Base-by-base conservation (phyloP, 2,113 vertebrate genomes). In the Datnioides undecimradiatus region DNA sequence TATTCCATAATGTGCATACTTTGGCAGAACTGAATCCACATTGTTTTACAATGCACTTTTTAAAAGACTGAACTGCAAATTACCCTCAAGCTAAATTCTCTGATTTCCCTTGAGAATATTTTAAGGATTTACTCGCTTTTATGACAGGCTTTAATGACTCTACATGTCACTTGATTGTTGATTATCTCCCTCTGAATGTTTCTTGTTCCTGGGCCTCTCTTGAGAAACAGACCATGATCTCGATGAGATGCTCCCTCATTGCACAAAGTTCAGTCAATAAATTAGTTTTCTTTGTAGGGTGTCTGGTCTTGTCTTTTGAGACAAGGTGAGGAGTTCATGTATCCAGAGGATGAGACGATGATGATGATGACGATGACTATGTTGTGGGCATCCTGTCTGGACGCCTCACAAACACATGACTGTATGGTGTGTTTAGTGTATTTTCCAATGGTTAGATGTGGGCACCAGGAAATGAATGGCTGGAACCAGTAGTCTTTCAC, bases 201-300 rank as follows among this genome's bases (percentile, higher is more conserved):
- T 57, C 2, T 48, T 23, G 23, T 11, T 55, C 31, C 52, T n/a
- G 36, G 9, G 58, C 60, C 27, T 70, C 27, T 57, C 12, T 45
- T 70, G 36, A 54, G 21, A 69, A 51, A 36, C 9, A 68, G 34
- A n/a, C n/a, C n/a, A n/a, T n/a, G n/a, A 68, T 55, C 36, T 43
- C 51, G 31, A 27, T 13, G 10, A 40, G 48, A 21, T n/a, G n/a
- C 31, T 52, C 21, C 27, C 11, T 33, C 27, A 71, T 23, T 57
- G 60, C 27, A 51, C 7, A 17, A 38, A 23, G 29, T 33, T 21
- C 41, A 23, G 55, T 34, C 19, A 46, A 73, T 48, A 36, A 27
- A 48, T 27, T 13, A 71, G 29, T 48, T 41, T 62, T n/a, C 31
- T 38, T 60, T 6, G 8, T 27, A 27, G 3, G n/a, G 36, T 51